Percentiles rank a stretch among this genome's conserved stretches.
Evolutionary conservation across 2,888 invertebrate species (phyloP).

Genomic region (Pheosia gnoma): DNA sequence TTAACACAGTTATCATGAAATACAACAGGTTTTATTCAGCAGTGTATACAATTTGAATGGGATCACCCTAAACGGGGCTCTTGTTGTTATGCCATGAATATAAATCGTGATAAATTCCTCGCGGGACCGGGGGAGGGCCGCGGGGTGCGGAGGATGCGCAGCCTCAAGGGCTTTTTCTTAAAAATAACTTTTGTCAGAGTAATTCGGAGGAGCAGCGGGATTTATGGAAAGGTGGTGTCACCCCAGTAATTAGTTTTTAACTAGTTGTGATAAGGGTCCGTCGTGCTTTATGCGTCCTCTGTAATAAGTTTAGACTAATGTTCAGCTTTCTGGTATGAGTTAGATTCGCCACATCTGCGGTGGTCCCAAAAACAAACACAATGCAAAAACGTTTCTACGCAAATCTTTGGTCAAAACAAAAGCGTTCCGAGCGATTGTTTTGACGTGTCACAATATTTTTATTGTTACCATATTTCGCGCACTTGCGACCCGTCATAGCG

Average conservation of each 20-base stretch:
- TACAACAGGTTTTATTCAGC: constrained; percentile 65
- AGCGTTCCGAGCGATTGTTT: constrained; percentile 57
- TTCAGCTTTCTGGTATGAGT: constrained; percentile 48
- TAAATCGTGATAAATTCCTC: constrained; percentile 86
- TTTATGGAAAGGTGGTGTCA: constrained; percentile 84
- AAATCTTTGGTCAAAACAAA: constrained; percentile 61
- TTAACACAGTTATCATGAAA: constrained; percentile 34
- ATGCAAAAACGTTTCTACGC: constrained; percentile 27
- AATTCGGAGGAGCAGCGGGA: constrained; percentile 78
- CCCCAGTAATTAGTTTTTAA: constrained; percentile 84
- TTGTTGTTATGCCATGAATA: constrained; percentile 84
- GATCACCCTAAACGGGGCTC: constrained; percentile 77
- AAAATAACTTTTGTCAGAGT: constrained; percentile 84
- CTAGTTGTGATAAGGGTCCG: constrained; percentile 84
- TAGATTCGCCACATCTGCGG: constrained; percentile 45
- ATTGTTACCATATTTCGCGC: constrained; percentile 72
- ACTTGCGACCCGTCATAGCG: constrained; percentile 66
- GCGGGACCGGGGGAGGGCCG: constrained; percentile 48
- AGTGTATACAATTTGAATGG: constrained; percentile 70
- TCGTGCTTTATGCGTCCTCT: constrained; percentile 70
- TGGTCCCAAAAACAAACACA: constrained; percentile 37
- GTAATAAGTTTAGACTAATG: constrained; percentile 73
- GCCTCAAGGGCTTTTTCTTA: constrained; percentile 83
- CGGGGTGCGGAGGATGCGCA: constrained; percentile 55
- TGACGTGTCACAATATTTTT: constrained; percentile 77